A percentile compares a stretch with the other conserved stretches of the same genome.
Evolutionary conservation across 1,140 invertebrate species (phyloP).

Genomic region (Agrypnia vestita): DNA sequence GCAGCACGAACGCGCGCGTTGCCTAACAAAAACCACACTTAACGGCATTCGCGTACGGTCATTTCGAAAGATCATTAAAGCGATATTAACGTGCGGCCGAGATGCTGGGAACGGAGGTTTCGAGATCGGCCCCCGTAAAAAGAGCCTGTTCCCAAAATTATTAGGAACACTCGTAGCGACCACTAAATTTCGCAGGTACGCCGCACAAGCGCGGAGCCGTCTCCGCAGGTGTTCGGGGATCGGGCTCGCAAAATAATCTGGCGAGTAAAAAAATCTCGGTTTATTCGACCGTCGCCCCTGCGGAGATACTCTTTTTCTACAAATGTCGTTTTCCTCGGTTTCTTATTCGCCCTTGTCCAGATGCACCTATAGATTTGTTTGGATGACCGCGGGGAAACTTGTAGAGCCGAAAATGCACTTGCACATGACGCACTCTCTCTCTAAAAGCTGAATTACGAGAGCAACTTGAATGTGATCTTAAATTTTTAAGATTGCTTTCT

Average conservation of each 20-base stretch:
- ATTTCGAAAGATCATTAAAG: slow-evolving; percentile 57
- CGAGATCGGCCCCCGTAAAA: slow-evolving; percentile 13
- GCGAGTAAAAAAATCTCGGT: no score
- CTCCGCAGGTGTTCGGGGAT: no score
- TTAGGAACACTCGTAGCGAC: neutral
- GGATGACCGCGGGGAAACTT: slow-evolving; percentile 18
- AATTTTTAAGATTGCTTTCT: no score
- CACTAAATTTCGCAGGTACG: no score
- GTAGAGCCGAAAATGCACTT: slow-evolving; percentile 31
- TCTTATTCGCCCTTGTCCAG: neutral
- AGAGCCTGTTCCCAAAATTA: slow-evolving; percentile 2
- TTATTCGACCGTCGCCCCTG: no score
- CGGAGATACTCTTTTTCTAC: no score
- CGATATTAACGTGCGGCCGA: slow-evolving; percentile 40
- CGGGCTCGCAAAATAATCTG: no score
- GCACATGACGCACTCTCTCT: neutral
- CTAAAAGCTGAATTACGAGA: no score
- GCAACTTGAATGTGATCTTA: no score
- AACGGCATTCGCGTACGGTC: slow-evolving; percentile 14
- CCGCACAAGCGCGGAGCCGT: no score
- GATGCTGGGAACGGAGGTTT: slow-evolving; percentile 47
- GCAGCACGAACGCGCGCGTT: slow-evolving; percentile 15
- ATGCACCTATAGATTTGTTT: slow-evolving; percentile 20
- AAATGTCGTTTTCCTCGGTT: neutral
- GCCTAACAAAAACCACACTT: slow-evolving; percentile 45